Base-by-base conservation (phyloP, 2,888 invertebrate species). In the Drosophila paramelanica region DNA sequence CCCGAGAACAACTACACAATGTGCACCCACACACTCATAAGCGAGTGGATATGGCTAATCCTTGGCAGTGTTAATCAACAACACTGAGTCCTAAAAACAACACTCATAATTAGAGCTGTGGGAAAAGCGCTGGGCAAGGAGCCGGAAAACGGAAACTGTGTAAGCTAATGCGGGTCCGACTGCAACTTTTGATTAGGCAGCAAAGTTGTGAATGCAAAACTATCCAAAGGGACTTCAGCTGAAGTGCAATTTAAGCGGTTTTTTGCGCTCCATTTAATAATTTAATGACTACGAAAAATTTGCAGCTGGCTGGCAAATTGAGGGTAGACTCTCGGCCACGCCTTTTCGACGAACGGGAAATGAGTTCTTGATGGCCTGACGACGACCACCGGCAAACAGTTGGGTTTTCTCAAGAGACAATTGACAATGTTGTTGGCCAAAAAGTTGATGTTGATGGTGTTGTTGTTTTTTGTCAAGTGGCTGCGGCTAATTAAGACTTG, bases 331-430 rank as follows among this genome's bases (percentile, higher is more conserved):
- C 52, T 49, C 36, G 13, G 41, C 55, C n/a, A 13, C 25, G 41
- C 49, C 11, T 20, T 43, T 14, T n/a, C 41, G 7, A 43, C 36
- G 14, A 25, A 56, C 56, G 38, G 87, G 84, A 85, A 87, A 85
- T 87, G 87, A 87, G 85, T 79, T 87, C 77, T 84, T 85, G 79
- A 85, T 84, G 85, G 71, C 61, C 43, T 20, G 36, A 38, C 53
- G 50, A 36, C 39, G 49, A 64, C 74, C 74, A 67, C 67, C 67
- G 36, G 39, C 59, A 39, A 33, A 56, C 53, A 43, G 51, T 50
- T 27, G 7, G 23, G 27, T 27, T 25, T 11, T 11, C 25, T 17
- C 25, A 39, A 20, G 25, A 43, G 31, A 59, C 58, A 73, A 64
- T 64, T 60, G 68, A 42, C 73, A 41, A 36, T 45, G 60, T 62